A percentile compares a stretch with the other conserved stretches of the same genome.
These are phyloP conservation scores for Chelonus insularis DNA, from an alignment of 1,140 invertebrate species.

Conservation along the genomic window DNA sequence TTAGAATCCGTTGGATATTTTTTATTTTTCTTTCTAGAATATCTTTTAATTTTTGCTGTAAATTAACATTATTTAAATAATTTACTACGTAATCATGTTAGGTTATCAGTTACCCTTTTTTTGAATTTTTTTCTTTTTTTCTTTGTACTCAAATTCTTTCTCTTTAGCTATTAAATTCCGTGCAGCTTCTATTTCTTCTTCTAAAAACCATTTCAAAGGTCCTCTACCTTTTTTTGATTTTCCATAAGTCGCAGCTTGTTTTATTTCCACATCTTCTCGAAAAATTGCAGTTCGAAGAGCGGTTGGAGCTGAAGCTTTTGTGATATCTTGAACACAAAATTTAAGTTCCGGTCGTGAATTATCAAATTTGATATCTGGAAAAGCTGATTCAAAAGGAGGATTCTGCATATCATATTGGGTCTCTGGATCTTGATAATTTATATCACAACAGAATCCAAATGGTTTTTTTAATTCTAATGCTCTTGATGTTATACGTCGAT, in stretches of 20 bases:
- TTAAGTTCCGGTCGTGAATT: conserved; percentile 39
- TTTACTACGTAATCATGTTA: too few relatives aligned
- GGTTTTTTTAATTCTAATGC: conserved; percentile 35
- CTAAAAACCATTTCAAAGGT: conserved; percentile 40
- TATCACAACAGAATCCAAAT: conserved; percentile 47
- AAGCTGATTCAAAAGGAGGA: conserved; percentile 28
- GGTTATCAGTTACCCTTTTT: conserved; percentile 30
- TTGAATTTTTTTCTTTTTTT: conserved; percentile 30
- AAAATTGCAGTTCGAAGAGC: conserved; percentile 6
- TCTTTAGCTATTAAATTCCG: conserved; percentile 30
- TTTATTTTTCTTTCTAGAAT: too few relatives aligned
- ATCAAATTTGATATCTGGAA: conserved; percentile 25
- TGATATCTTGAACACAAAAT: conserved; percentile 37
- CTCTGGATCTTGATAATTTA: conserved; percentile 32
- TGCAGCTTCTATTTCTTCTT: conserved; percentile 42
- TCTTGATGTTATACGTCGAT: not conserved
- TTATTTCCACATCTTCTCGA: conserved; percentile 1
- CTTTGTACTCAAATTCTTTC: conserved; percentile 21
- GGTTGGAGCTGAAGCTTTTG: conserved; percentile 5
- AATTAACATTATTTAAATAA: too few relatives aligned
- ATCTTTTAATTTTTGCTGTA: too few relatives aligned
- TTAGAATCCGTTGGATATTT: too few relatives aligned
- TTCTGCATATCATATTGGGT: conserved; percentile 24
- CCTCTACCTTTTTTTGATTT: conserved; percentile 36
- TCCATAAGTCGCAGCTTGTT: conserved; percentile 26